Evolutionary conservation across 2,797 vertebrate species (phyloP), one percentile per base, ranked within the genome.

Genomic region (Rhinoraja longicauda): DNA sequence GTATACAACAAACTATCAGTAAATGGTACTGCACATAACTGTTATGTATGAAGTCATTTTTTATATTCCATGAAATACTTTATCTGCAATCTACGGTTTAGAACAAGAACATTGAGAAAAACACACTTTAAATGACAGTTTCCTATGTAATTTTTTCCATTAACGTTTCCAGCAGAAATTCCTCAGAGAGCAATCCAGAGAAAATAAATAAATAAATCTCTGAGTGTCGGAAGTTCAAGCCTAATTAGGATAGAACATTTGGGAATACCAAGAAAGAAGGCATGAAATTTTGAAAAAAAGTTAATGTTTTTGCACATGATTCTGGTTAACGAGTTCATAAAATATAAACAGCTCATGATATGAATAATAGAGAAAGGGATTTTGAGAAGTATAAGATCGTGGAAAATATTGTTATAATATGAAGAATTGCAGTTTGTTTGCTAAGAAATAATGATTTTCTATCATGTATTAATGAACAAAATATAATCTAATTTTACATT

Each of bases 131-230:
- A 64, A 17, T 88, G 26, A 88, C 13, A 86, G 21, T 19, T 88
- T 57, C 59, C 59, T n/a, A 32, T 88, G 84, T n/a, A 32, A 62
- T 64, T 88, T 88, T 67, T 64, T 64, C 84, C 57, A 88, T 64
- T 32, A 13, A 57, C 29, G 57, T 88, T 88, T 88, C 84, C 59
- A 88, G 29, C 84, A 88, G 59, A 64, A 88, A 62, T 88, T 64
- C 84, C 84, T 88, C 39, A 24, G 78, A 64, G 82, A 64, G 62
- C 84, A 62, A 62, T 88, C 64, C 84, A 59, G 84, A n/a, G 26
- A 88, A 64, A 4, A 62, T 57, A n/a, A 62, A 62, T 84, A 88
- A 88, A 88, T 5, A 64, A 36, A 57, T 62, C 84, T 88, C 36
- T 81, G 39, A n/a, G 19, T 21, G 78, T 36, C 81, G 39, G 24